Evolutionary conservation across 2,888 invertebrate species (phyloP), one percentile per base, ranked within the genome.

Genomic region (Stenodera caucasica): DNA sequence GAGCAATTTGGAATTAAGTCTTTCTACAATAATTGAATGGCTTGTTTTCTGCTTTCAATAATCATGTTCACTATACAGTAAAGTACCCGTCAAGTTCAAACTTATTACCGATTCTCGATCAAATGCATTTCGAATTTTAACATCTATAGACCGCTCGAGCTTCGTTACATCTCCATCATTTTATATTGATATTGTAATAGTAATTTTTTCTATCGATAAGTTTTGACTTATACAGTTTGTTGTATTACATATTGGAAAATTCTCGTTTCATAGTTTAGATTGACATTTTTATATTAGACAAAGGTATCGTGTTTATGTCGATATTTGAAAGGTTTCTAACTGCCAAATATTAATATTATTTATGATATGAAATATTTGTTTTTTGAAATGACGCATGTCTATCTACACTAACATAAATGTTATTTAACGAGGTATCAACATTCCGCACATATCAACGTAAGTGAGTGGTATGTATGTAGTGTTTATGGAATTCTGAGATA

Each of bases 401-500:
- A 53, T 61, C 53, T 35, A 14, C 23, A 14, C 26, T 35, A 55
- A 53, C 53, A 56, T 53, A 62, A 59, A 62, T 53, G 62, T 62
- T 59, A 61, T 64, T 56, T 62, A 63, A 58, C 61, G 57, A 63
- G 52, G 58, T 60, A 64, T 58, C 65, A 64, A 55, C 57, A 65
- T 66, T 55, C 58, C 61, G 61, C 59, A 54, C 67, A 65, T 65
- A 62, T 65, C 62, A 61, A 52, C 53, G 55, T 60, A 61, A 61
- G 63, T 62, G 61, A 58, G n/a, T 57, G 61, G 61, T 57, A 67
- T 67, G 61, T 61, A 55, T 56, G 60, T 61, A 53, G 62, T 61
- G 58, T 58, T 63, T 63, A 56, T 54, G 63, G 60, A 68, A 68
- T 68, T 60, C 61, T 30, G 52, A 62, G 53, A 67, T 67, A 64